Conservation (phyloP, 2,888 invertebrate genomes). For the Kuschelorhynchus macadamiae region DNA sequence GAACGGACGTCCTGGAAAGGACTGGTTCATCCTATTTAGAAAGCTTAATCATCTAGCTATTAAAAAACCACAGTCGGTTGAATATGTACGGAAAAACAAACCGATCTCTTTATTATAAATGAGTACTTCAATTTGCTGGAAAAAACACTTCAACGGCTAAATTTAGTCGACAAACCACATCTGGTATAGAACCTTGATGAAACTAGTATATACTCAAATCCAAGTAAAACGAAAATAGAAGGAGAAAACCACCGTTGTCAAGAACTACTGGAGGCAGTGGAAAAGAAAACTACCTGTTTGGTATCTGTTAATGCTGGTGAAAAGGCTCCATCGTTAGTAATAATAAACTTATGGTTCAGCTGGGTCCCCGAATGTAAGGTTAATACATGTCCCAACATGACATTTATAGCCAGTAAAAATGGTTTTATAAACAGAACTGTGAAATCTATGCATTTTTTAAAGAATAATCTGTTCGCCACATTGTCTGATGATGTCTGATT, state of each 20-base stretch:
- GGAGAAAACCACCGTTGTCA: conserved; percentile 13
- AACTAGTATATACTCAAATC: conserved; percentile 15
- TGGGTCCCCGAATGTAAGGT: no score
- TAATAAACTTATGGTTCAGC: no score
- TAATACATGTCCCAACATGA: no score
- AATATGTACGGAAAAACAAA: conserved; percentile 18
- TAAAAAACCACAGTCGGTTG: conserved; percentile 21
- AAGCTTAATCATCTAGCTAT: conserved; percentile 9
- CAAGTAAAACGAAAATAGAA: conserved; percentile 24
- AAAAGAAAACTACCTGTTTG: no score
- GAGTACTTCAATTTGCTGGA: conserved; percentile 20
- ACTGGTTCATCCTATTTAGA: conserved; percentile 11
- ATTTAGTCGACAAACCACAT: neutral
- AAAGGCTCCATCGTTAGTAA: no score
- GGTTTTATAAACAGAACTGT: no score
- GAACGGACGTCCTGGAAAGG: conserved; percentile 1
- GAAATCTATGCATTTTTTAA: no score
- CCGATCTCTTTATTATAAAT: conserved; percentile 13
- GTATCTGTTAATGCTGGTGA: no score
- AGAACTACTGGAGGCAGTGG: conserved; percentile 9
- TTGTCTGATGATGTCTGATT: no score
- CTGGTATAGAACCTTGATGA: conserved; percentile 26
- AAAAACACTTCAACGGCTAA: no score
- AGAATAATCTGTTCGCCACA: no score
- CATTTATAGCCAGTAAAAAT: no score